Percentiles rank a stretch among this genome's conserved stretches.
phyloP scores from a whole-genome alignment of 2,797 vertebrate genomes.

The Dendrocincla fuliginosa region DNA sequence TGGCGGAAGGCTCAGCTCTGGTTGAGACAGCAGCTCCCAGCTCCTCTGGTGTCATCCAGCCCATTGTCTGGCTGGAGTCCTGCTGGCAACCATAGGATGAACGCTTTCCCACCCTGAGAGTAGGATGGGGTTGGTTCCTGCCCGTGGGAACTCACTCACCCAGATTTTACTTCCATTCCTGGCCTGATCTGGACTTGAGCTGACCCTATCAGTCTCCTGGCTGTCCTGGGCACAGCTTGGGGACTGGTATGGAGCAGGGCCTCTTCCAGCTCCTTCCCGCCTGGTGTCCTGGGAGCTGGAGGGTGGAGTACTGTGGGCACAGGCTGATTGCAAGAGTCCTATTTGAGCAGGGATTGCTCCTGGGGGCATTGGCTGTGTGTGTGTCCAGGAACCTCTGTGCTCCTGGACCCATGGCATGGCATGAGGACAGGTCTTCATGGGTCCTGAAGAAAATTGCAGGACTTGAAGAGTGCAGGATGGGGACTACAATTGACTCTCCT shows the following conservation, averaged over 20 bases:
- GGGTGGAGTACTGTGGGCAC: rapidly evolving
- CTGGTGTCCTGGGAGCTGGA: neutral
- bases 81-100: neutral
- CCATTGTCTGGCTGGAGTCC: neutral
- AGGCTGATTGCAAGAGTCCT: neutral
- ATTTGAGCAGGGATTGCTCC: neutral
- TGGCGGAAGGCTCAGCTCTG: neutral
- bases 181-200: neutral
- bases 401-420: neutral
- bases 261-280: neutral
- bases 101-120: neutral
- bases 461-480: neutral
- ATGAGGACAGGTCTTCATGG: rapidly evolving
- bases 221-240: neutral
- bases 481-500: neutral
- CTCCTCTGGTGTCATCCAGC: neutral
- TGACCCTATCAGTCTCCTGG: rapidly evolving
- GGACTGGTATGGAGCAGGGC: neutral
- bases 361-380: neutral
- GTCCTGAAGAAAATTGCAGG: neutral
- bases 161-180: neutral
- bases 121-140: neutral
- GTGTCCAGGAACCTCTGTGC: neutral
- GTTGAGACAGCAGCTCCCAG: neutral
- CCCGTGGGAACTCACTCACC: rapidly evolving